Percentiles rank a stretch among this genome's conserved stretches.
phyloP scores from a whole-genome alignment of 2,113 vertebrate genomes.

The Stigmatopora nigra region DNA sequence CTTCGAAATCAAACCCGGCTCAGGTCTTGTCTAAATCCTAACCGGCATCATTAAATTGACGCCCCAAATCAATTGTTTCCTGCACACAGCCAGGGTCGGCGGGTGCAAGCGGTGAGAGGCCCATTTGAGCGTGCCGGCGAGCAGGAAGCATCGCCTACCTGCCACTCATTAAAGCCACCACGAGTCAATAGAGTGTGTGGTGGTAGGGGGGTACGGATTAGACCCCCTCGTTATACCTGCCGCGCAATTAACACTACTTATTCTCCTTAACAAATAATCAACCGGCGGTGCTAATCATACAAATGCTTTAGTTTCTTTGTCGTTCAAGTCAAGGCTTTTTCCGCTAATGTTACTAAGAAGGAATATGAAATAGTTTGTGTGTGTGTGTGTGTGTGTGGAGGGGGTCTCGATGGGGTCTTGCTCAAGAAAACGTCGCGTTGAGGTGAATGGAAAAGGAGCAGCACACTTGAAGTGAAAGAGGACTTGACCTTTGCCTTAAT shows the following conservation, averaged over 20 bases:
- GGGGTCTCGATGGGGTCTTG: conserved; percentile 12
- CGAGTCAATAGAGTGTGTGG: conserved; percentile 71
- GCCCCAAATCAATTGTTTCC: conserved; percentile 79
- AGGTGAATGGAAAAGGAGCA: conserved; percentile 84
- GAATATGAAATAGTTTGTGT: background rate
- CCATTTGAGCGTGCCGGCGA: conserved; percentile 75
- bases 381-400: background rate
- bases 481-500: conserved; percentile 99
- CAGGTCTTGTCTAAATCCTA: conserved; percentile 67
- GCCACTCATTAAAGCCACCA: conserved; percentile 76
- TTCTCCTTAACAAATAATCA: conserved; percentile 65
- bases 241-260: conserved; percentile 76
- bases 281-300: background rate
- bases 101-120: conserved; percentile 70
- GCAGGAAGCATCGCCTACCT: conserved; percentile 77
- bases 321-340: background rate
- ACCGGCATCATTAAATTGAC: conserved; percentile 72
- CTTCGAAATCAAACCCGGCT: conserved; percentile 48
- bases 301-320: conserved; percentile 4
- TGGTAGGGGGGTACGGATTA: conserved; percentile 59
- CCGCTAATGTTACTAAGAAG: background rate
- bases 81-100: conserved; percentile 71
- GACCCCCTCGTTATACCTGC: conserved; percentile 78
- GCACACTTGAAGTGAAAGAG: conserved; percentile 91
- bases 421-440: conserved; percentile 70